phyloP scores from a whole-genome alignment of 1,140 invertebrate genomes.

The Lamellibrachia luymesi region DNA sequence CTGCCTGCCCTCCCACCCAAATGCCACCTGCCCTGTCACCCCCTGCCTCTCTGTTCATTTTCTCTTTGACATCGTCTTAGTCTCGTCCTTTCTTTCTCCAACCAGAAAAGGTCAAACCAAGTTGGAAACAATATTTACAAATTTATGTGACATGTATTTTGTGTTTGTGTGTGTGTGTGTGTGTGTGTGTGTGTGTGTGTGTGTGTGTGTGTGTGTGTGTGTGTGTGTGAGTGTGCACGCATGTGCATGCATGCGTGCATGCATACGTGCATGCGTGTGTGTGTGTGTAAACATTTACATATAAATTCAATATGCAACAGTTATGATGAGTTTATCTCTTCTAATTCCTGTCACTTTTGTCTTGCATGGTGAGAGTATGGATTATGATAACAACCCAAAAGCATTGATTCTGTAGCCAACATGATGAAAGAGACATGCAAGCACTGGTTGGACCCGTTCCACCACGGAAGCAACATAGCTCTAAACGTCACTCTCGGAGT shows the following conservation, averaged over 20 bases:
- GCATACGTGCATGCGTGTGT: not conserved
- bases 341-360: not conserved
- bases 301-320: not conserved
- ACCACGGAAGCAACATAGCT: not conserved
- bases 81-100: too few species aligned
- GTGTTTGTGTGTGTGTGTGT: constrained; percentile 1
- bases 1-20: too few species aligned
- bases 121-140: not conserved
- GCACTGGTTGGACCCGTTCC: not conserved
- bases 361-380: not conserved
- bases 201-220: not conserved
- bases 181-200: not conserved
- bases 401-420: not conserved
- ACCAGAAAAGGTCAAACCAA: not conserved
- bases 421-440: not conserved
- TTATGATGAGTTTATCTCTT: not conserved
- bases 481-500: not conserved
- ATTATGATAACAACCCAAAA: not conserved
- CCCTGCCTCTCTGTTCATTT: too few species aligned
- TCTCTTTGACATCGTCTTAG: too few species aligned
- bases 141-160: not conserved
- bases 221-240: not conserved
- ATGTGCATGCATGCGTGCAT: not conserved
- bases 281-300: not conserved
- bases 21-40: too few species aligned